These are phyloP conservation scores for Exaiptasia diaphana DNA, from an alignment of 64 coral and sea anemone genomes.

Conservation along the genomic window DNA sequence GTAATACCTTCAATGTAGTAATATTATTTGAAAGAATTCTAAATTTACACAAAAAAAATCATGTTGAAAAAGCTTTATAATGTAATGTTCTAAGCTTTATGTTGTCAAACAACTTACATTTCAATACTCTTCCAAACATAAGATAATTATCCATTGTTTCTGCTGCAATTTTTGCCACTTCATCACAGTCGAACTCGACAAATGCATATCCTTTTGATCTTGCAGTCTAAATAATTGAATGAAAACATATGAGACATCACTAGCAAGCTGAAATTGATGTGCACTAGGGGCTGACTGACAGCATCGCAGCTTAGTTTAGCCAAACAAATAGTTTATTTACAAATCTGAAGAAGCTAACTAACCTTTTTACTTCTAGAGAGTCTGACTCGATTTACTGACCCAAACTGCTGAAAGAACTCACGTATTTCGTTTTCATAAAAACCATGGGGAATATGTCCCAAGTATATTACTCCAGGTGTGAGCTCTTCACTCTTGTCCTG, in stretches of 20 bases:
- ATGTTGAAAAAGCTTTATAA: too few relatives aligned
- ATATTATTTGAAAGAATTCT: neutral
- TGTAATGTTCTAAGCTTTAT: too few relatives aligned
- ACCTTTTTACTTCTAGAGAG: constrained; percentile 99
- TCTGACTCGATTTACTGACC: constrained; percentile 89
- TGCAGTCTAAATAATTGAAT: constrained; percentile 72
- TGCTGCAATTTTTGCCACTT: constrained; percentile 98
- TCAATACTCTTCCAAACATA: constrained; percentile 98
- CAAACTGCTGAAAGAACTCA: constrained; percentile 91
- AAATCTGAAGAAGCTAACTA: too few relatives aligned
- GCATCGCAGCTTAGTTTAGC: too few relatives aligned
- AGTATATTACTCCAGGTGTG: constrained; percentile 88
- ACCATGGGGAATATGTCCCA: constrained; percentile 98
- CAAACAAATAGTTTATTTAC: too few relatives aligned
- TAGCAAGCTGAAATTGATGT: too few relatives aligned
- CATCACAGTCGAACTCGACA: constrained; percentile 98
- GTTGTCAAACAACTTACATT: constrained; percentile 64
- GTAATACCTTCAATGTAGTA: neutral
- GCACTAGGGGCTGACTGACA: too few relatives aligned
- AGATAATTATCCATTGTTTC: constrained; percentile 99
- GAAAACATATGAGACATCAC: too few relatives aligned
- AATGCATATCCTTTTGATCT: constrained; percentile 96
- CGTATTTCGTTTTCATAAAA: constrained; percentile 91
- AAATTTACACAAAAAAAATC: neutral
- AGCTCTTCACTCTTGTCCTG: constrained; percentile 42